Conservation (phyloP, 1,140 invertebrate species). For the Chironomus tepperi region DNA sequence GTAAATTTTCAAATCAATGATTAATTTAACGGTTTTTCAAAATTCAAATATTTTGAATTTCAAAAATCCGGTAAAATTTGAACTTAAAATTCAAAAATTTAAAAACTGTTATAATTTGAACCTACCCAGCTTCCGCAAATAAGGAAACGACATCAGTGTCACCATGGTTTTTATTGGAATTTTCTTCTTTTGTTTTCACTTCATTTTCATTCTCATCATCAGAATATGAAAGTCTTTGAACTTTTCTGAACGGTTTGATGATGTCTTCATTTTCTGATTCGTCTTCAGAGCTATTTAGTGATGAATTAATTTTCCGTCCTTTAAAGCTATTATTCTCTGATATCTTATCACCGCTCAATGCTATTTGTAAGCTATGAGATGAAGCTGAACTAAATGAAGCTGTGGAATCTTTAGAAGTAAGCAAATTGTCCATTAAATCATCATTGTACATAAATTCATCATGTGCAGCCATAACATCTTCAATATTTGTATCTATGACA, state of each 20-base stretch:
- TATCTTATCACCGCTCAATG: neutral
- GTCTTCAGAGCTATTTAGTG: neutral
- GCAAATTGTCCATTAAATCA: no score
- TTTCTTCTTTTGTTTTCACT: neutral
- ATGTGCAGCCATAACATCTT: neutral
- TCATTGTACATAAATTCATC: neutral
- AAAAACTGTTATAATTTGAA: neutral
- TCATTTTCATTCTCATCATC: neutral
- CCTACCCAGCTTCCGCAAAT: neutral
- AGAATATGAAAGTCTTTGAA: neutral
- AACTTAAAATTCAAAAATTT: no score
- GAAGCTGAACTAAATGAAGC: no score
- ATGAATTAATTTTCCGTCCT: neutral
- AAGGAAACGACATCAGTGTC: neutral
- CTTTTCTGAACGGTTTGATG: neutral
- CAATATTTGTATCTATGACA: neutral
- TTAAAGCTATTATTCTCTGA: neutral
- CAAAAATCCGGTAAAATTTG: no score
- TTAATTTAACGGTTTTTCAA: neutral
- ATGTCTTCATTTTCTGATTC: neutral
- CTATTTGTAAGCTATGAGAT: no score
- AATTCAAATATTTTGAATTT: neutral
- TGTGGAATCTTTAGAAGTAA: no score
- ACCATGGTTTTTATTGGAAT: neutral
- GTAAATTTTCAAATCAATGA: neutral